Conservation (phyloP, 2,797 vertebrate genomes). For the Tinamus major region DNA sequence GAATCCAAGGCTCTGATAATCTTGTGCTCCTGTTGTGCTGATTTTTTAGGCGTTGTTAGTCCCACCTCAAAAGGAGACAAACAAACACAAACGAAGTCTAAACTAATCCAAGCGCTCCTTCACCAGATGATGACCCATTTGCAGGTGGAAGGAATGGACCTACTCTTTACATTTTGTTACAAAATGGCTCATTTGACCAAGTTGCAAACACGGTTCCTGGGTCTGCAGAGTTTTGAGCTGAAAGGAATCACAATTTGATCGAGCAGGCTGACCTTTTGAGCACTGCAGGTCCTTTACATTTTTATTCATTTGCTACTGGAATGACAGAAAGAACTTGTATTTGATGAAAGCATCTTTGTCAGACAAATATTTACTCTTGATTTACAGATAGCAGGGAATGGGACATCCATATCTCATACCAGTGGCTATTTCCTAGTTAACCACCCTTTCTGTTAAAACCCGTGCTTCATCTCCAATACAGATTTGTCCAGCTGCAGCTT, state of each 20-base stretch:
- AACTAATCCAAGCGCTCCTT: neutral
- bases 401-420: fast-evolving
- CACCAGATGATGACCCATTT: neutral
- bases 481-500: neutral
- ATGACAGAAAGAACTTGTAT: neutral
- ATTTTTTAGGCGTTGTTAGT: neutral
- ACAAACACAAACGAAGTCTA: neutral
- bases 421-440: conserved; percentile 4
- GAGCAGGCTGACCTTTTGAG: conserved; percentile 42
- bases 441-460: neutral
- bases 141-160: neutral
- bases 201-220: neutral
- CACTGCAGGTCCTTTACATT: neutral
- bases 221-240: neutral
- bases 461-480: neutral
- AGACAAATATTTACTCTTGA: neutral
- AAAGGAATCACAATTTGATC: conserved; percentile 46
- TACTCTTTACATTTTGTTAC: neutral
- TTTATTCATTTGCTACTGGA: neutral
- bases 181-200: conserved; percentile 8
- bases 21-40: neutral
- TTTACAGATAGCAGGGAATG: neutral
- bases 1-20: neutral
- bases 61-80: neutral
- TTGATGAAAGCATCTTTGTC: neutral